A percentile compares a stretch with the other conserved stretches of the same genome.
Evolutionary conservation across 2,113 vertebrate species (phyloP).

Genomic region (Nestor notabilis): DNA sequence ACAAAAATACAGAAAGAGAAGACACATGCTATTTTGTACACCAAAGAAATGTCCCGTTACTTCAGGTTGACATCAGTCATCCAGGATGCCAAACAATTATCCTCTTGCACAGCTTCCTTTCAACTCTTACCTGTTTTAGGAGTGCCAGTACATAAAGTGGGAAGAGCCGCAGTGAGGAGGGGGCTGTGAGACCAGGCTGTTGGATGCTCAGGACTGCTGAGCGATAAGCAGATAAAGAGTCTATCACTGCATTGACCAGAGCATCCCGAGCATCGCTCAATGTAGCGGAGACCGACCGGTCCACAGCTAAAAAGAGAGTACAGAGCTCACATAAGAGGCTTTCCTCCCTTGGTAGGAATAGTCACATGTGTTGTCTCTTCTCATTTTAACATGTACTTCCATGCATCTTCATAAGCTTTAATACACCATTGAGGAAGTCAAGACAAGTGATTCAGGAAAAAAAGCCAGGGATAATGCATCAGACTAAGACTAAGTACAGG

Average conservation of each 20-base stretch:
- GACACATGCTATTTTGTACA: neutral
- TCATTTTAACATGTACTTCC: neutral
- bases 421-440: neutral
- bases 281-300: conserved; percentile 88
- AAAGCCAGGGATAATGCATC: neutral
- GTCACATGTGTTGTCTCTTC: neutral
- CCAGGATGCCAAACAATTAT: neutral
- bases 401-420: neutral
- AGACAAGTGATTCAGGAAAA: neutral
- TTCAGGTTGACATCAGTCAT: neutral
- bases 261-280: conserved; percentile 93
- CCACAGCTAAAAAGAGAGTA: conserved; percentile 81
- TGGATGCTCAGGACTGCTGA: conserved; percentile 85
- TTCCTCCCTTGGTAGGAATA: neutral
- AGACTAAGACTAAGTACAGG: neutral
- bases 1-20: neutral
- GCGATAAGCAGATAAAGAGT: conserved; percentile 87
- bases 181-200: conserved; percentile 90
- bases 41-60: neutral
- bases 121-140: conserved; percentile 87
- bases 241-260: conserved; percentile 91
- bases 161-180: conserved; percentile 87
- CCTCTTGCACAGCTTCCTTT: neutral
- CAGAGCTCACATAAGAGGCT: neutral
- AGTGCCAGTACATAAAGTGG: conserved; percentile 90